Evolutionary conservation across 2,888 invertebrate genomes (phyloP).

Genomic region (Polyommatus iphigenia): DNA sequence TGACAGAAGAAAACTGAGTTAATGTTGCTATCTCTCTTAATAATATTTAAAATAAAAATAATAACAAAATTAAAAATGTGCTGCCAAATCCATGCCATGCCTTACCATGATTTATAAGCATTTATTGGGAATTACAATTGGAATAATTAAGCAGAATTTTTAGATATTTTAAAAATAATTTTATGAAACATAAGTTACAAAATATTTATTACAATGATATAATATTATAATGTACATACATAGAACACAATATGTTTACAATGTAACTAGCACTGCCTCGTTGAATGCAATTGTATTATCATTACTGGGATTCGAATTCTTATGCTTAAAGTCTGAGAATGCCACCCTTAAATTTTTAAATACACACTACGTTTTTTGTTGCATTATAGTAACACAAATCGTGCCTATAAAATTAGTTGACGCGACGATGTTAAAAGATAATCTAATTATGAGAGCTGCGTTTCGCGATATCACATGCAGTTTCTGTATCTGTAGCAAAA

Average conservation of each 20-base stretch:
- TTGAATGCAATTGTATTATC: neutral
- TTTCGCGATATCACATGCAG: too few relatives aligned
- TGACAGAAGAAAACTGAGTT: neutral
- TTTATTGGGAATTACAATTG: neutral
- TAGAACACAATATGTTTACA: neutral
- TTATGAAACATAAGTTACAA: neutral
- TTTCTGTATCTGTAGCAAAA: too few relatives aligned
- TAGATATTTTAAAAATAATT: neutral
- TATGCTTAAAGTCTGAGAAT: slow-evolving; percentile 17
- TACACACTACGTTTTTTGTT: neutral
- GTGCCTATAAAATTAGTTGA: neutral
- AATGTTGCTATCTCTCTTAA: neutral
- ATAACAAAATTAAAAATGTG: neutral
- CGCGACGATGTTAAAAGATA: too few relatives aligned
- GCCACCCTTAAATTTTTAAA: neutral
- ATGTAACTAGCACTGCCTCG: slow-evolving; percentile 21
- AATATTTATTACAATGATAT: neutral
- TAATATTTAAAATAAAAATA: neutral
- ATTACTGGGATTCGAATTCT: neutral
- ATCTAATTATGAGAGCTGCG: too few relatives aligned
- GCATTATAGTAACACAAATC: neutral
- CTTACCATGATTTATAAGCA: neutral
- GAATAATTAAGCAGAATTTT: neutral
- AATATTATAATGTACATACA: neutral
- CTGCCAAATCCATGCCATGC: neutral